Evolutionary conservation across 2,888 invertebrate genomes (phyloP).

Genomic region (Prosopocoilus inquinatus): DNA sequence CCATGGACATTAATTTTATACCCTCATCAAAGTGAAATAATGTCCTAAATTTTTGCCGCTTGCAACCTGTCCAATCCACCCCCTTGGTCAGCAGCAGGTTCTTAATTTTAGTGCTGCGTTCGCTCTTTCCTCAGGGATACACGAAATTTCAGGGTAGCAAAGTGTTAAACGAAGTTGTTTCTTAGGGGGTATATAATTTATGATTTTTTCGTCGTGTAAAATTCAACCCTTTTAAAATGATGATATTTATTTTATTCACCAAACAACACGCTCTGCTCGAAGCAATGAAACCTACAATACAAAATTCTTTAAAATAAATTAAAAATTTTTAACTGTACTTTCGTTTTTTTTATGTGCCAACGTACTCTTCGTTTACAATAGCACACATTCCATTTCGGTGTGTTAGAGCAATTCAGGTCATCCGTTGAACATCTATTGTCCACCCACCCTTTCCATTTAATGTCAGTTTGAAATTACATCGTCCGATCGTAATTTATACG

Average conservation of each 20-base stretch:
- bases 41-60: slow-evolving; percentile 38
- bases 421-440: slow-evolving; percentile 28
- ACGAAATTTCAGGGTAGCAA: slow-evolving; percentile 10
- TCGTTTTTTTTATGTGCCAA: too few relatives aligned
- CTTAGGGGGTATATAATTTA: slow-evolving; percentile 14
- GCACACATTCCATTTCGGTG: too few relatives aligned
- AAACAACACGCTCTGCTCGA: too few relatives aligned
- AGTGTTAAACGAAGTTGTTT: slow-evolving; percentile 20
- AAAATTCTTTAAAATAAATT: too few relatives aligned
- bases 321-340: too few relatives aligned
- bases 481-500: slow-evolving; percentile 22
- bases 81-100: slow-evolving; percentile 30
- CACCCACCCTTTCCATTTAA: slow-evolving; percentile 30
- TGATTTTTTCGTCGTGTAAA: slow-evolving; percentile 13
- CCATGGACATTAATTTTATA: slow-evolving; percentile 46
- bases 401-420: slow-evolving; percentile 24
- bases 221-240: slow-evolving; percentile 11
- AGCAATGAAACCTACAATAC: too few relatives aligned
- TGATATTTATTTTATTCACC: too few relatives aligned
- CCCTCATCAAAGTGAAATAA: slow-evolving; percentile 49
- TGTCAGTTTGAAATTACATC: slow-evolving; percentile 27
- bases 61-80: slow-evolving; percentile 37
- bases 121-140: slow-evolving; percentile 11
- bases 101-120: slow-evolving; percentile 15
- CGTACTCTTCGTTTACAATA: too few relatives aligned